Percentiles rank a stretch among this genome's conserved stretches.
These are phyloP conservation scores for Cephus spinipes DNA, from an alignment of 2,888 invertebrate genomes.

Conservation along the genomic window DNA sequence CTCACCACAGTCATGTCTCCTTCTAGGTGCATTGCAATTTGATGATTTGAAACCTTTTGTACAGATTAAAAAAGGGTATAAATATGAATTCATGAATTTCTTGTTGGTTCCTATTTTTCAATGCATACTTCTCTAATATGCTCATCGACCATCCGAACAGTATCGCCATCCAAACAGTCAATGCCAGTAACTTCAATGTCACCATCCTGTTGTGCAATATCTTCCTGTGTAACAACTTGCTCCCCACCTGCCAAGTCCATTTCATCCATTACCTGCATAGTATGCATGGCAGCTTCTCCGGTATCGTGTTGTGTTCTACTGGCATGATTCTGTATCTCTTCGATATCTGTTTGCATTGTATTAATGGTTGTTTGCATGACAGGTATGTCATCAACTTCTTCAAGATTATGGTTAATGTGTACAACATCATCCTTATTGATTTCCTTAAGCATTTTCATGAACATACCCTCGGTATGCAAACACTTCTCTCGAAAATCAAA, in stretches of 20 bases:
- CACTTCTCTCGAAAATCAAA: constrained; percentile 71
- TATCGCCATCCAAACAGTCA: constrained; percentile 58
- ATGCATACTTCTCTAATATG: constrained; percentile 50
- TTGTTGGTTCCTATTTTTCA: background rate
- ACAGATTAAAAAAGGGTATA: background rate
- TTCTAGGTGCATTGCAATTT: constrained; percentile 60
- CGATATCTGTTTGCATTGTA: constrained; percentile 44
- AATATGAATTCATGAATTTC: background rate
- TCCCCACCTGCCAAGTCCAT: constrained; percentile 57
- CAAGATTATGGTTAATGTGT: constrained; percentile 43
- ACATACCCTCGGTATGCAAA: constrained; percentile 69
- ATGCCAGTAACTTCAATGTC: constrained; percentile 57
- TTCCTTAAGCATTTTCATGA: constrained; percentile 64
- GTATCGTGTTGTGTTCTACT: constrained; percentile 27
- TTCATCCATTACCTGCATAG: constrained; percentile 59
- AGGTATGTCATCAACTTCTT: constrained; percentile 42
- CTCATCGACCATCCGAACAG: constrained; percentile 59
- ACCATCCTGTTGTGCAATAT: constrained; percentile 50
- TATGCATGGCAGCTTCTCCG: constrained; percentile 42
- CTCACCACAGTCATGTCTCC: constrained; percentile 59
- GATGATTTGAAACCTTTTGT: constrained; percentile 57
- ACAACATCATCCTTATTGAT: constrained; percentile 50
- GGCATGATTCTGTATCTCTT: constrained; percentile 43
- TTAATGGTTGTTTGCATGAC: constrained; percentile 15
- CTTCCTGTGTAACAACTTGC: constrained; percentile 57